phyloP scores from a whole-genome alignment of 2,113 vertebrate species.

The Rissa tridactyla region DNA sequence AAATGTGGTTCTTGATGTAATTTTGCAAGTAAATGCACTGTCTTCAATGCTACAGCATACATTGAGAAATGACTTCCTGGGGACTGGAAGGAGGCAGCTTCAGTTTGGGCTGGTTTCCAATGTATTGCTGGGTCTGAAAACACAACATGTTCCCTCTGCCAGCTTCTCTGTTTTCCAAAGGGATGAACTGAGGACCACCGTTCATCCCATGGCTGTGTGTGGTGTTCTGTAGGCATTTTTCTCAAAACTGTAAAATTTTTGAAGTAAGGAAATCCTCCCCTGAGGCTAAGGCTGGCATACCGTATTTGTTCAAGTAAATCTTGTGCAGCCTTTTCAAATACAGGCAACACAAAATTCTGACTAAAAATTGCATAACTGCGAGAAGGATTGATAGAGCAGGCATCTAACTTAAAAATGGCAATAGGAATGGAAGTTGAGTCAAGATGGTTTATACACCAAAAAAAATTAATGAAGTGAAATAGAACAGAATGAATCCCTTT shows the following conservation, averaged over 20 bases:
- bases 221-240: background rate
- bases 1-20: background rate
- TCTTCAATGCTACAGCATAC: background rate
- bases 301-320: background rate
- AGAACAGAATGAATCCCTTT: background rate
- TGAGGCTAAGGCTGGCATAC: background rate
- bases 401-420: background rate
- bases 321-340: background rate
- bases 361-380: background rate
- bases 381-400: background rate
- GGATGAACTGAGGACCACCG: background rate
- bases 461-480: background rate
- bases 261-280: background rate
- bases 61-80: background rate
- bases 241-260: rapidly evolving
- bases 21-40: background rate
- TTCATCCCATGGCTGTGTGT: background rate
- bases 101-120: background rate
- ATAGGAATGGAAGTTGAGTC: background rate
- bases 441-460: background rate
- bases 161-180: background rate
- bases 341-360: background rate
- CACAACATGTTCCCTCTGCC: background rate
- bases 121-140: background rate
- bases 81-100: background rate